These are phyloP conservation scores for Metopia argyrocephala DNA, from an alignment of 2,888 invertebrate genomes.

Conservation along the genomic window DNA sequence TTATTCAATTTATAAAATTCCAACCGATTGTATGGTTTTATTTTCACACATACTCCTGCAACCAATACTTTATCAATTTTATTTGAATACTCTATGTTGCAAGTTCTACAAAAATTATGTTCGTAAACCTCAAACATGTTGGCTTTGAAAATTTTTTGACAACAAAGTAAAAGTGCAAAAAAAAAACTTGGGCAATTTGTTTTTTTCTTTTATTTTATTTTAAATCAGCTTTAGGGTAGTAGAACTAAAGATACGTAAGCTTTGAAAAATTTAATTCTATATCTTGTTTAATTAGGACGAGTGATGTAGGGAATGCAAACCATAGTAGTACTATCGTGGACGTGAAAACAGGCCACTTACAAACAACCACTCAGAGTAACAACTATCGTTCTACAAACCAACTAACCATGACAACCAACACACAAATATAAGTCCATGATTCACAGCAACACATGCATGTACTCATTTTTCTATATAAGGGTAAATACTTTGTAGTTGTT, in stretches of 20 bases:
- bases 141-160: conserved; percentile 38
- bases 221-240: not conserved
- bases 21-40: no score
- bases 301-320: conserved; percentile 11
- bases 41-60: not conserved
- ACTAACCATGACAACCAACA: not conserved
- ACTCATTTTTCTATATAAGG: not conserved
- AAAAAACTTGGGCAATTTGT: no score
- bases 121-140: conserved; percentile 64
- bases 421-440: no score
- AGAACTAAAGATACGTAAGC: not conserved
- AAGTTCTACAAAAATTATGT: conserved; percentile 57
- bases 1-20: no score
- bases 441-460: not conserved
- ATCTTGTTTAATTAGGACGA: not conserved
- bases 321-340: not conserved
- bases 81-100: no score
- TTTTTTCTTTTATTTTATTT: no score
- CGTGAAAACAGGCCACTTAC: not conserved
- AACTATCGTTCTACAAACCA: conserved; percentile 5
- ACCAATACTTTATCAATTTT: not conserved
- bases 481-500: not conserved
- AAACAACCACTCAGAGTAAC: not conserved
- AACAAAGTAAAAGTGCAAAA: conserved; percentile 21
- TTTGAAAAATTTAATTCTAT: conserved; percentile 24